Percentiles rank a stretch among this genome's conserved stretches.
Evolutionary conservation across 1,140 invertebrate genomes (phyloP).

Genomic region (Condylostylus longicornis): DNA sequence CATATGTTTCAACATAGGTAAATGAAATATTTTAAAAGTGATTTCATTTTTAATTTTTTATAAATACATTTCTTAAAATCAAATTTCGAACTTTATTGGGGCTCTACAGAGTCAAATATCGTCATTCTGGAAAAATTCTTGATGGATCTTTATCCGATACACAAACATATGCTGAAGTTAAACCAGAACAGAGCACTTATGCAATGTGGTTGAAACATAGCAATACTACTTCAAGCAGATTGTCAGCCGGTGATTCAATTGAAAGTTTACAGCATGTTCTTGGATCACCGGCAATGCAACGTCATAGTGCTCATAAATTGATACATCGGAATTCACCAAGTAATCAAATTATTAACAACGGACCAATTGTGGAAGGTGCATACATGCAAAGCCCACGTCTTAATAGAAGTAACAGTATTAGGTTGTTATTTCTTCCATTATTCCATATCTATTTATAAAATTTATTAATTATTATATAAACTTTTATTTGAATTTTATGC

Average conservation of each 20-base stretch:
- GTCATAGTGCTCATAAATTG: slow-evolving; percentile 30
- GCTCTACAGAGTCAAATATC: slow-evolving; percentile 35
- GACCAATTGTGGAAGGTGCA: slow-evolving; percentile 18
- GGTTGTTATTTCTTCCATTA: slow-evolving; percentile 44
- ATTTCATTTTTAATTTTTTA: background rate
- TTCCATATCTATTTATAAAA: too few relatives aligned
- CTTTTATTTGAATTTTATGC: too few relatives aligned
- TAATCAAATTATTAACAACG: slow-evolving; percentile 29
- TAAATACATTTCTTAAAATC: background rate
- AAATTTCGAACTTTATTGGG: background rate
- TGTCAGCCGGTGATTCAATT: slow-evolving; percentile 50
- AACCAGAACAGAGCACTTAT: slow-evolving; percentile 51
- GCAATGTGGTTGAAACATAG: slow-evolving; percentile 54
- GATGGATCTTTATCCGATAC: slow-evolving; percentile 69
- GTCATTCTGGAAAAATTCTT: slow-evolving; percentile 43
- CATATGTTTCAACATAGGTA: slow-evolving; percentile 31
- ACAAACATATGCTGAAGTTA: slow-evolving; percentile 47
- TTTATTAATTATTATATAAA: slow-evolving; percentile 8
- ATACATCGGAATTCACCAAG: slow-evolving; percentile 27
- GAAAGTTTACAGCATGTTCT: slow-evolving; percentile 38
- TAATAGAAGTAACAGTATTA: slow-evolving; percentile 85
- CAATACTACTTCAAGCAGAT: slow-evolving; percentile 47
- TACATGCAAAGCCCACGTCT: slow-evolving; percentile 43
- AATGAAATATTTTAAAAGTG: background rate
- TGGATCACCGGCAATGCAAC: slow-evolving; percentile 26